phyloP scores from a whole-genome alignment of 2,113 vertebrate species.

The Bettongia penicillata region DNA sequence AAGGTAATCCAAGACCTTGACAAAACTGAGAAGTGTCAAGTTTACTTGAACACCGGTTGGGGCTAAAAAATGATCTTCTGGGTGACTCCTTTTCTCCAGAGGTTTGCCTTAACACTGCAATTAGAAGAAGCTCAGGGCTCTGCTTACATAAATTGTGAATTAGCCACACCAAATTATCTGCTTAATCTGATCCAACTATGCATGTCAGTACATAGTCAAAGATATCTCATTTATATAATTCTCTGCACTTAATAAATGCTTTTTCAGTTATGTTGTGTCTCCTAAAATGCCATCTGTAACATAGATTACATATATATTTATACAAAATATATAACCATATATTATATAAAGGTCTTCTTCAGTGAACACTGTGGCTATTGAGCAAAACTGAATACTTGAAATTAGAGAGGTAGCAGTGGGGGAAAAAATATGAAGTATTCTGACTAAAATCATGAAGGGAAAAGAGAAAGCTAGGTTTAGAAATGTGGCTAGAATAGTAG shows the following conservation, averaged over 20 bases:
- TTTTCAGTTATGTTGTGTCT: background rate
- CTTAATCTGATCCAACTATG: background rate
- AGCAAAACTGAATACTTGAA: background rate
- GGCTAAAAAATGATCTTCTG: background rate
- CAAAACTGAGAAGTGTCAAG: background rate
- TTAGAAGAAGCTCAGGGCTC: background rate
- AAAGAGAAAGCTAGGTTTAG: background rate
- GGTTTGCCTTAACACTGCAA: background rate
- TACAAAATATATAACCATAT: no score
- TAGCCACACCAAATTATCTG: background rate
- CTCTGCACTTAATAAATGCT: background rate
- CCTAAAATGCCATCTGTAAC: background rate
- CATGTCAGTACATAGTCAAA: background rate
- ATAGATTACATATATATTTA: no score
- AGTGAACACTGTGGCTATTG: background rate
- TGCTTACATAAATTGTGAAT: background rate
- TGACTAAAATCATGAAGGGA: background rate
- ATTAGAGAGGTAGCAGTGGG: background rate
- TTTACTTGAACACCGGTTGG: background rate
- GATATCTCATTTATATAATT: background rate
- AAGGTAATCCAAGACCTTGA: background rate
- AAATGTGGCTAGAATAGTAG: background rate
- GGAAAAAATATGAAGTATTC: background rate
- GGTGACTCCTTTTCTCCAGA: background rate
- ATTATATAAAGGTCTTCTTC: background rate